These are phyloP conservation scores for Tineola bisselliella DNA, from an alignment of 2,888 invertebrate genomes.

Conservation along the genomic window DNA sequence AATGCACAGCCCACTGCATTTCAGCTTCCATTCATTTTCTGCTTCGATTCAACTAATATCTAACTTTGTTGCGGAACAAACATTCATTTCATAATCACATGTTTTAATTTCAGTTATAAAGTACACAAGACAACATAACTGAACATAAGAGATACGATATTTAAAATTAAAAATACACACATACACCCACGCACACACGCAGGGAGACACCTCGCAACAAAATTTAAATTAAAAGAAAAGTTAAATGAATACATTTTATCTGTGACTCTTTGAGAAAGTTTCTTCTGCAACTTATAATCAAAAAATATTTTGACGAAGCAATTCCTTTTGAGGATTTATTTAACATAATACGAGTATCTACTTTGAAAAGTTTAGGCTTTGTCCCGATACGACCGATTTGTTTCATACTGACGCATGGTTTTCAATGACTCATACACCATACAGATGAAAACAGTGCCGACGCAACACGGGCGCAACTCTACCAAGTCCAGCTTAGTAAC, in stretches of 20 bases:
- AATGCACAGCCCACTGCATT: conserved; percentile 3
- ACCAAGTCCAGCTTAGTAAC: no score
- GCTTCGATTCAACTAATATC: conserved; percentile 2
- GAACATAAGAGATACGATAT: no score
- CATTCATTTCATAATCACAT: no score
- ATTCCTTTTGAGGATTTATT: conserved; percentile 12
- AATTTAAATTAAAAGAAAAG: neutral
- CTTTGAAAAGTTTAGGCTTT: neutral
- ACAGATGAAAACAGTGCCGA: no score
- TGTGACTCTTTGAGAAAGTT: neutral
- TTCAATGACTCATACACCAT: no score
- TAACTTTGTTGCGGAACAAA: no score
- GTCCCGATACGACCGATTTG: neutral
- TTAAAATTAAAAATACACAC: no score
- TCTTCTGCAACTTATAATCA: conserved; percentile 2
- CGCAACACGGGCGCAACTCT: no score
- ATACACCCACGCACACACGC: no score
- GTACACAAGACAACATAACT: no score
- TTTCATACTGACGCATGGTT: no score
- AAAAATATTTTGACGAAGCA: conserved; percentile 9
- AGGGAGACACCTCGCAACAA: neutral
- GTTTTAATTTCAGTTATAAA: no score
- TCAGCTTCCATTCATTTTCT: neutral
- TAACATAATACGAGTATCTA: conserved; percentile 3
- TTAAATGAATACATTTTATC: neutral